Base-by-base conservation (phyloP, 1,140 invertebrate genomes). In the Ptiloglossa arizonensis region DNA sequence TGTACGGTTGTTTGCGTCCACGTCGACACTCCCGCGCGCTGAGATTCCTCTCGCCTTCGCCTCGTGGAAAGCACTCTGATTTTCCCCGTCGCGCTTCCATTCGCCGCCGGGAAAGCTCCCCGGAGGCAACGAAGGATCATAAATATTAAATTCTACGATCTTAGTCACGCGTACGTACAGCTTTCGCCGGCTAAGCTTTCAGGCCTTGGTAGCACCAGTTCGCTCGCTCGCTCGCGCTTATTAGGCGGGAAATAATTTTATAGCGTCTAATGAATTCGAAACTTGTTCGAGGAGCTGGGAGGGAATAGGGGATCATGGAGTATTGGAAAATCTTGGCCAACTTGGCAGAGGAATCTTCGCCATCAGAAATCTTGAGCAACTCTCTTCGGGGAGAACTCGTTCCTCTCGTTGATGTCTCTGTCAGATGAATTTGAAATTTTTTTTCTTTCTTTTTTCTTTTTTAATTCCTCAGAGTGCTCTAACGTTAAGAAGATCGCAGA, bases 161-260 rank as follows among this genome's bases (percentile, higher is more conserved):
- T 52, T 52, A 52, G 50, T 52, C 50, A 24, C 50, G 50, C 50
- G 50, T 52, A 2, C 50, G 22, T 4, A n/a, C n/a, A n/a, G 22
- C n/a, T n/a, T 22, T 52, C 50, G 8, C 5, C 0, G 50, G 2
- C 17, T 8, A 8, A 50, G 46, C 50, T 52, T 22, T 22, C 50
- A 24, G 5, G 19, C n/a, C 13, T 27, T 44, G 35, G 38, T 35
- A 27, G 17, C 35, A n/a, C 24, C 3, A 35, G 2, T 35, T 35
- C 32, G 6, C 32, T 35, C 32, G 3, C 0, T 35, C 3, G 32
- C 32, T 11, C 38, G 13, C 35, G 54, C 19, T 70, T 70, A 57
- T 57, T 57, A 70, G 57, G 19, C 68, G 68, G 8, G 27, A 38
- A 17, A 60, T 71, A 72, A 72, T 72, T 60, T 62, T 35, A 48